Percentiles rank a stretch among this genome's conserved stretches.
These are phyloP conservation scores for Zaprionus lineosus DNA, from an alignment of 2,888 invertebrate species.

Conservation along the genomic window DNA sequence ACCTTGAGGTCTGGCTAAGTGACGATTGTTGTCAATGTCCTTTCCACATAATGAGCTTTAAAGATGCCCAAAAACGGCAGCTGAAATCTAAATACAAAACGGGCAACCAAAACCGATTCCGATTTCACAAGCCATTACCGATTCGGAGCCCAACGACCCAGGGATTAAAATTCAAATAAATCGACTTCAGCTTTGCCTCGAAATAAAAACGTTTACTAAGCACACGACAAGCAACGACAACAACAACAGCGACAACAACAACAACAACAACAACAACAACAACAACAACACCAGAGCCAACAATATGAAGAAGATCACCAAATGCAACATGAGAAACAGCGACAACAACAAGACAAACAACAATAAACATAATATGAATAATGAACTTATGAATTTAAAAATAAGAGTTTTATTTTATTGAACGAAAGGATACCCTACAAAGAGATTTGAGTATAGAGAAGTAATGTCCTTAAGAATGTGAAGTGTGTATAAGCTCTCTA, in stretches of 20 bases:
- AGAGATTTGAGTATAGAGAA: no score
- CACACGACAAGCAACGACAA: constrained; percentile 51
- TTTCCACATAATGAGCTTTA: constrained; percentile 56
- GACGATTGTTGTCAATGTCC: constrained; percentile 60
- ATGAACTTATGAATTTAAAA: no score
- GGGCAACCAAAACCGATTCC: constrained; percentile 24
- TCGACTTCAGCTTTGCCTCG: constrained; percentile 80
- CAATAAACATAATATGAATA: no score
- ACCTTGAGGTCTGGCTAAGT: constrained; percentile 32
- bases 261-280: constrained; percentile 3
- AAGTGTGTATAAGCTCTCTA: no score
- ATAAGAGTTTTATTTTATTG: no score
- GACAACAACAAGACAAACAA: no score
- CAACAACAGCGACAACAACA: constrained; percentile 22
- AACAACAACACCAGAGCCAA: constrained; percentile 7
- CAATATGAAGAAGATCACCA: neutral
- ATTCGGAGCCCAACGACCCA: constrained; percentile 46
- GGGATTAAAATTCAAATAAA: constrained; percentile 82
- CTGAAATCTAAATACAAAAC: no score
- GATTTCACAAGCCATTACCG: constrained; percentile 12
- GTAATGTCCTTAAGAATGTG: no score
- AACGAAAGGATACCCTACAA: no score
- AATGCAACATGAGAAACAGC: no score
- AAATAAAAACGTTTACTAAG: constrained; percentile 80
- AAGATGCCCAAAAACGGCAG: constrained; percentile 39